Evolutionary conservation across 2,797 vertebrate genomes (phyloP), one percentile per base, ranked within the genome.

Genomic region (Pogoniulus pusillus): DNA sequence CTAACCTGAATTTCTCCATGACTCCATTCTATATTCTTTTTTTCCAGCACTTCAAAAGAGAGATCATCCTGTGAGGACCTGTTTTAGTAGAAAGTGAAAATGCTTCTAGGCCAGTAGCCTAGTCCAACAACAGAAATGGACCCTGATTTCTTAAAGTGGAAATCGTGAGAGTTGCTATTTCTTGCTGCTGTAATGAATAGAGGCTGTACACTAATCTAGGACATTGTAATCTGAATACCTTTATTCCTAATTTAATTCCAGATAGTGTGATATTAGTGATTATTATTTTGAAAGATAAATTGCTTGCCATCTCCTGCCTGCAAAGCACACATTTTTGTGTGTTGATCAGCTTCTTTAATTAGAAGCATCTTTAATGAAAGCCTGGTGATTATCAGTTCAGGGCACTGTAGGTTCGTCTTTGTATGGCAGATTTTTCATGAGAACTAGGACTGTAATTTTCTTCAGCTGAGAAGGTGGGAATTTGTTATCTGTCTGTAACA

Each of bases 401-500:
- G 71, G 71, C 53, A 82, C 60, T 82, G 55, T 57, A 79, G 34
- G 22, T 90, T 91, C 83, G 81, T 85, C 71, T 93, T 94, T 87
- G 57, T 90, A 70, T 87, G 74, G 80, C 85, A 86, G 82, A 90
- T 91, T 95, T 94, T 92, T 95, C 64, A 57, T 84, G 74, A 87
- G 80, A 93, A 70, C 72, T 4, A 53, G 74, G 76, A 57, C 83
- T 94, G 32, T 92, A 84, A 88, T 94, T 96, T 94, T 91, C 85
- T 90, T 84, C 68, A 76, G 74, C 83, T 82, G 79, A 86, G 77
- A 92, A 92, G 81, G 91, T 92, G 71, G 83, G 74, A 96, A 94
- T 94, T 92, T 2, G 74, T 95, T 91, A 94, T 95, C 95, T 93
- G 74, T 84, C 90, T 86, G 57, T 88, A 91, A 77, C 88, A 91